Evolutionary conservation across 2,888 invertebrate genomes (phyloP), one percentile per base, ranked within the genome.

Genomic region (Lingula anatina): DNA sequence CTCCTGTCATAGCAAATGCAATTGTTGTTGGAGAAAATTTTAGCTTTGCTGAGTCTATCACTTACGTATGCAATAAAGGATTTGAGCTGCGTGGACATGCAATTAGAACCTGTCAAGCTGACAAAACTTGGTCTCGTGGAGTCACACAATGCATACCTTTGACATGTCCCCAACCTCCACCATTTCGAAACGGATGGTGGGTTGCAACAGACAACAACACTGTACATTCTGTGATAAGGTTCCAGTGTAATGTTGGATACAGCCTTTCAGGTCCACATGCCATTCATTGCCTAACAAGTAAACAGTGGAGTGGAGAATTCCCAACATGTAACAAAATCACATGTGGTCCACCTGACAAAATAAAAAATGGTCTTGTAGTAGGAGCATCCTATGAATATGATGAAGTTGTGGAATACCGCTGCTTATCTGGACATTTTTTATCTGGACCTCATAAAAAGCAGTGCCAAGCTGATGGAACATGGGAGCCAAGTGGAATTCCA

Each of bases 81-180:
- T 66, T 59, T 54, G 50, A 54, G 26, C 50, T 66, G 5, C 36
- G 38, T 7, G 62, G 57, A 9, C 51, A 52, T 15, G 21, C 44
- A 2, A 37, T 44, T 5, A 38, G 58, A 31, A 56, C 53, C 18
- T 70, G 70, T 47, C 35, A 50, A 26, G 26, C 60, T 2, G 52
- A 60, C 45, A 61, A 63, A 2, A 53, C 46, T 2, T 68, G 69
- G 69, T 59, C 58, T n/a, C 60, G 57, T 9, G 48, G 44, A 7
- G 50, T 49, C 5, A 60, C 68, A 5, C 24, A 20, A 2, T 70
- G 70, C 50, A 40, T 51, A 41, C 45, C 51, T 20, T 50, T 45
- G 7, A 15, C 35, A 5, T 66, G 66, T 49, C 56, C 61, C 3
- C 36, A 46, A 20, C 63, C 58, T 2, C 46, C 47, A n/a, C 43